Conservation (phyloP, 1,140 invertebrate species). For the Anastrepha obliqua region DNA sequence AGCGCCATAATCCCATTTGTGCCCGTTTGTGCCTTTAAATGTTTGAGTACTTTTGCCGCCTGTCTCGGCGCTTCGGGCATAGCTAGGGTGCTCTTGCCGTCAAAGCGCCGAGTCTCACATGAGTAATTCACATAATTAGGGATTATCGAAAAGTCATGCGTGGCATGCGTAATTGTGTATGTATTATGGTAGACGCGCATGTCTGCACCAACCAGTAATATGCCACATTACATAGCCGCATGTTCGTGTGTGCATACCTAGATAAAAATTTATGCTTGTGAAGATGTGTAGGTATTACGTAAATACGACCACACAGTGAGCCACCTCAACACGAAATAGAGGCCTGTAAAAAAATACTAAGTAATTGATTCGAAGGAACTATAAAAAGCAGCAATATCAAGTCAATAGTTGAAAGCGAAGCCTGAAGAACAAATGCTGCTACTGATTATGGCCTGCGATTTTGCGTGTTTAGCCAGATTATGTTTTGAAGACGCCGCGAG, state of each 20-base stretch:
- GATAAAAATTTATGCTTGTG: no score
- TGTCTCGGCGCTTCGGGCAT: no score
- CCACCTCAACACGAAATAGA: not conserved
- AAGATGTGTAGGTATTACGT: not conserved
- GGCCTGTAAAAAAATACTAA: not conserved
- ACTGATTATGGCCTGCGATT: not conserved
- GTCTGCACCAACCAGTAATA: not conserved
- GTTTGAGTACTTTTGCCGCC: not conserved
- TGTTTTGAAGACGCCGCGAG: not conserved
- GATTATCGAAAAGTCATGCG: conserved; percentile 57
- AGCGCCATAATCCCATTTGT: not conserved
- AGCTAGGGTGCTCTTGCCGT: not conserved
- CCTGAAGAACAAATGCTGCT: not conserved
- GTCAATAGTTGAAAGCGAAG: not conserved
- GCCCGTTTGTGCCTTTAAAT: not conserved
- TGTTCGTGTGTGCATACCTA: not conserved
- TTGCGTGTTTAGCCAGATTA: not conserved
- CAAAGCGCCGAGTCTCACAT: conserved; percentile 38
- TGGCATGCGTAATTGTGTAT: conserved; percentile 48
- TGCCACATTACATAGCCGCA: conserved; percentile 3
- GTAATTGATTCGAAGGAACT: not conserved
- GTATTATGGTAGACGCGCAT: not conserved
- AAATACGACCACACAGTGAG: conserved; percentile 10
- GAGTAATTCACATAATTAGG: conserved; percentile 57
- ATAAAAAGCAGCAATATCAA: not conserved